phyloP scores from a whole-genome alignment of 2,888 invertebrate species.

The Flabesymbios commensalis region DNA sequence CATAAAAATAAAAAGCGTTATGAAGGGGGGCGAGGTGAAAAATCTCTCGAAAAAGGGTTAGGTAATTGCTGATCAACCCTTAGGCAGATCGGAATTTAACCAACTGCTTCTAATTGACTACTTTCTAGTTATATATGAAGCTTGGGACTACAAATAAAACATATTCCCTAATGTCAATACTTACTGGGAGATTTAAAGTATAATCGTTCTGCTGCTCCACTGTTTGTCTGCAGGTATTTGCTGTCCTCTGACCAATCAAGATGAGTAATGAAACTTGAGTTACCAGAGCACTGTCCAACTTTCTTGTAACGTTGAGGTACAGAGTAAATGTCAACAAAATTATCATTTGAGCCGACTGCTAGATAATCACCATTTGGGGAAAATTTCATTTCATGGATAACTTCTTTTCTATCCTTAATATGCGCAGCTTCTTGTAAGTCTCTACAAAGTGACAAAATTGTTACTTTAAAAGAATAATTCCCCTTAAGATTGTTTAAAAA shows the following conservation, averaged over 20 bases:
- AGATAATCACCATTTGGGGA: constrained; percentile 61
- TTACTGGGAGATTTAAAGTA: constrained; percentile 60
- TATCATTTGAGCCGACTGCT: constrained; percentile 63
- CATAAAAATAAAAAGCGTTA: no score
- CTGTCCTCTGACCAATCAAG: constrained; percentile 63
- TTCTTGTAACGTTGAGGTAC: constrained; percentile 45
- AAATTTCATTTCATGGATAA: constrained; percentile 62
- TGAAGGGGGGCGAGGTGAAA: no score
- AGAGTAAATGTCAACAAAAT: constrained; percentile 62
- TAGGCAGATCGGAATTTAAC: no score
- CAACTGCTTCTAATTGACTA: no score
- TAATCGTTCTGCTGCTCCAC: constrained; percentile 60
- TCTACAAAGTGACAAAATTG: constrained; percentile 37
- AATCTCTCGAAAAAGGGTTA: no score
- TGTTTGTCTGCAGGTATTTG: constrained; percentile 61
- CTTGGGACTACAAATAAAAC: no score
- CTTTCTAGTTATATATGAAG: no score
- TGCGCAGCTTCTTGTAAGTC: constrained; percentile 57
- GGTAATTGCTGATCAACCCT: no score
- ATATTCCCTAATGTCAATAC: no score
- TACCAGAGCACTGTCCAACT: constrained; percentile 58
- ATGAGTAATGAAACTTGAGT: constrained; percentile 62
- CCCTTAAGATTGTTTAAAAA: no score
- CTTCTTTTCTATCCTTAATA: constrained; percentile 60
- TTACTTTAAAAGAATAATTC: no score